Percentiles rank a stretch among this genome's conserved stretches.
Conservation (phyloP, 2,888 invertebrate species). For the Melinaea menophilus region DNA sequence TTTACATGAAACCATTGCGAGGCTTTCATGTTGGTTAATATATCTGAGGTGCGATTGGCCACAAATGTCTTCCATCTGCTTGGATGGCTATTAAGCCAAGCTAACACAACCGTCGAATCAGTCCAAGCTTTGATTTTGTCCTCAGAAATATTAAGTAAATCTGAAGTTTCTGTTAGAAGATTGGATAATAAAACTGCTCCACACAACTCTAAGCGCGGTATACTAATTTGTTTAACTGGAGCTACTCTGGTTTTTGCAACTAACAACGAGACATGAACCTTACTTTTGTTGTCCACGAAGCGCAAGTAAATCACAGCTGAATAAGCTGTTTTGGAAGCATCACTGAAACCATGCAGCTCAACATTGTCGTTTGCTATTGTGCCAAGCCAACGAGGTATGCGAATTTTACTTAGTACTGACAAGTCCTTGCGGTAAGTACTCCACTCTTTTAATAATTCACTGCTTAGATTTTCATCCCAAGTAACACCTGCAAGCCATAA, state of each 20-base stretch:
- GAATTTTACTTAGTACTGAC: slow-evolving; percentile 9
- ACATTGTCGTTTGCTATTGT: slow-evolving; percentile 3
- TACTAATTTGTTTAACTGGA: slow-evolving; percentile 22
- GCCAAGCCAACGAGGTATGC: slow-evolving; percentile 22
- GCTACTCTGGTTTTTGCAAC: slow-evolving; percentile 24
- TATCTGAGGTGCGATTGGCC: slow-evolving; percentile 34
- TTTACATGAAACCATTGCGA: too few species aligned
- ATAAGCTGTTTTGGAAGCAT: slow-evolving; percentile 19
- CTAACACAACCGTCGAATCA: slow-evolving; percentile 29
- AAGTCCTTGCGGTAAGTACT: slow-evolving; percentile 24
- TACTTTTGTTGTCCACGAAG: background rate
- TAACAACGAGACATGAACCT: slow-evolving; percentile 3
- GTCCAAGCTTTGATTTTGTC: slow-evolving; percentile 27
- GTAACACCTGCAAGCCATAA: slow-evolving; percentile 20
- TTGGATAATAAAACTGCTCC: slow-evolving; percentile 27
- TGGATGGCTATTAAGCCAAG: slow-evolving; percentile 29
- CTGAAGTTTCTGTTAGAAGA: slow-evolving; percentile 21
- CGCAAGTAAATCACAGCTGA: slow-evolving; percentile 13
- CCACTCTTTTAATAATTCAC: slow-evolving; percentile 26
- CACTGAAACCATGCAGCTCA: slow-evolving; percentile 21
- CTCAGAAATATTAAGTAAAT: slow-evolving; percentile 13
- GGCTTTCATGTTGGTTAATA: slow-evolving; percentile 25
- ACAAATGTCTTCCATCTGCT: slow-evolving; percentile 35
- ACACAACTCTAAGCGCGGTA: slow-evolving; percentile 32
- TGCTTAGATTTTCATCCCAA: slow-evolving; percentile 22